Evolutionary conservation across 2,888 invertebrate species (phyloP).

Genomic region (Cantharis flavilabris): DNA sequence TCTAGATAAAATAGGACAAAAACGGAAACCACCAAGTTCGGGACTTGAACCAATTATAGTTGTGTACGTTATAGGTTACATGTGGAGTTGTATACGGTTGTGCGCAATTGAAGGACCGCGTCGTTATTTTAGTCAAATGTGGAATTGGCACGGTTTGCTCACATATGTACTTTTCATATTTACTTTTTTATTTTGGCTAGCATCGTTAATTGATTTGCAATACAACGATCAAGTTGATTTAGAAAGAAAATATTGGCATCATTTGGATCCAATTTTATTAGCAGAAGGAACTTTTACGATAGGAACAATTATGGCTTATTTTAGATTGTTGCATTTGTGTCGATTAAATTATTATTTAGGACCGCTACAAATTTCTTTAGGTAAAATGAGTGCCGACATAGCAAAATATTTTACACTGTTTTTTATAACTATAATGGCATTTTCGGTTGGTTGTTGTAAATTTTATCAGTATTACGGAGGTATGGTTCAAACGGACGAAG

Average conservation of each 20-base stretch:
- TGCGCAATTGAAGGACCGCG: slow-evolving; percentile 62
- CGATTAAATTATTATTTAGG: slow-evolving; percentile 68
- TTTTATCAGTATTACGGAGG: slow-evolving; percentile 71
- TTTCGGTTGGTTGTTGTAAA: slow-evolving; percentile 64
- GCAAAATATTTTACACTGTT: slow-evolving; percentile 67
- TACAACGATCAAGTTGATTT: slow-evolving; percentile 56
- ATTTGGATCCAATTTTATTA: slow-evolving; percentile 66
- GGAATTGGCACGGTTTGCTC: slow-evolving; percentile 68
- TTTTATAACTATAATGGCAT: slow-evolving; percentile 63
- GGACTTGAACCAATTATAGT: slow-evolving; percentile 56
- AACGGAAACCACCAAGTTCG: slow-evolving; percentile 64
- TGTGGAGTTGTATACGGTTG: slow-evolving; percentile 62
- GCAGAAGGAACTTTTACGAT: slow-evolving; percentile 70
- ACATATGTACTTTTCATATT: slow-evolving; percentile 63
- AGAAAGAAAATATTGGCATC: slow-evolving; percentile 69
- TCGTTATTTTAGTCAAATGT: slow-evolving; percentile 61
- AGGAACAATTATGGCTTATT: slow-evolving; percentile 69
- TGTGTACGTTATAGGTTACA: slow-evolving; percentile 61
- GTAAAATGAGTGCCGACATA: slow-evolving; percentile 71
- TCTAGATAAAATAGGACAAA: slow-evolving; percentile 61
- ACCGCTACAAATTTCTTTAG: slow-evolving; percentile 68
- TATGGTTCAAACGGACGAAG: slow-evolving; percentile 63
- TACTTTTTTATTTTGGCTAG: slow-evolving; percentile 68
- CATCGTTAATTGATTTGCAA: slow-evolving; percentile 60
- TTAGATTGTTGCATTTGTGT: slow-evolving; percentile 66